Evolutionary conservation across 2,888 invertebrate genomes (phyloP), one percentile per base, ranked within the genome.

Genomic region (Erebia aethiops): DNA sequence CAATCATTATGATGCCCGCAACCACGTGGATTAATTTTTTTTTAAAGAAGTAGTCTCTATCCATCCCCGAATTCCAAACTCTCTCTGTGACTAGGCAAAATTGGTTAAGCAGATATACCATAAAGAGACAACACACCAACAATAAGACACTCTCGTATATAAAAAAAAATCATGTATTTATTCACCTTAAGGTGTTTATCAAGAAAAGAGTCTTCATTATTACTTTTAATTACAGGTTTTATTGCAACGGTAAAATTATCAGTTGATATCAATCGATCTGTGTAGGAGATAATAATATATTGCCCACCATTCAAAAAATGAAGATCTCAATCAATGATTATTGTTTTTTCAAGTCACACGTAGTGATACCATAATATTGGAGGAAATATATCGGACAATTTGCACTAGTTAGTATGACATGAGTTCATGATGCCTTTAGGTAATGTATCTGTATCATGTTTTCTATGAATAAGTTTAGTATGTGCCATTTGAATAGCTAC

Each of bases 261-360:
- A 69, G 26, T 61, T 14, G 43, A 64, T 58, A 18, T 54, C 51
- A 57, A 68, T 51, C 69, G 51, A 71, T 73, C 26, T 71, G 49
- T 63, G 26, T 26, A 56, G 35, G 57, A 71, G 66, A 64, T 54
- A 54, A 54, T 62, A 72, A 26, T 61, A 35, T 74, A 67, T 65
- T 69, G 58, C 70, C n/a, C 62, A 70, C 61, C 51, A 56, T 71
- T 54, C 41, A 61, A 61, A 11, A 64, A 75, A 75, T 75, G 72
- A 75, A 77, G 75, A 74, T 75, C 78, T 79, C 73, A 75, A 74
- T 77, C 73, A 76, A 63, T 54, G 7, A 61, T 65, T 16, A 67
- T 66, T 71, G 69, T 76, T 35, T 35, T 35, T 35, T 35, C 35
- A 64, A 72, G 76, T 76, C 70, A 56, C 63, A 63, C 26, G 3